Evolutionary conservation across 1,140 invertebrate species (phyloP).

Genomic region (Theocolax elegans): DNA sequence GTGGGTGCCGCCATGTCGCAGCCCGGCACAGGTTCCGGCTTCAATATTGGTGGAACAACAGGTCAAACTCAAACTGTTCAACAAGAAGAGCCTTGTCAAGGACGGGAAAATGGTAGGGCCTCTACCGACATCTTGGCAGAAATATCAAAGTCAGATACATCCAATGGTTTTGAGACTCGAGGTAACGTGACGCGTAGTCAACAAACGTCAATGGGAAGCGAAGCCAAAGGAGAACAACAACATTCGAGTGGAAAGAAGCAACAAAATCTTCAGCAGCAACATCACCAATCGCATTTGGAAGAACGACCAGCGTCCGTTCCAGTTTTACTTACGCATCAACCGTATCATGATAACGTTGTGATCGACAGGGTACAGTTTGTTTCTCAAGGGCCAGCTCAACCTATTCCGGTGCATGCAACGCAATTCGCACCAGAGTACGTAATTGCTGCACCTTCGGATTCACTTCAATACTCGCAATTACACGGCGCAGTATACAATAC

Average conservation of each 20-base stretch:
- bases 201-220: background rate
- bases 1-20: slow-evolving; percentile 63
- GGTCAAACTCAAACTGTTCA: slow-evolving; percentile 32
- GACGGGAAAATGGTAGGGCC: slow-evolving; percentile 15
- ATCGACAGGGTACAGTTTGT: slow-evolving; percentile 57
- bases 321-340: slow-evolving; percentile 48
- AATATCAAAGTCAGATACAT: slow-evolving; percentile 53
- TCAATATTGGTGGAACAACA: slow-evolving; percentile 48
- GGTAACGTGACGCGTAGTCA: background rate
- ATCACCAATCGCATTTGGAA: slow-evolving; percentile 1
- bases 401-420: slow-evolving; percentile 59
- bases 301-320: slow-evolving; percentile 41
- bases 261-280: background rate
- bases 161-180: slow-evolving; percentile 63
- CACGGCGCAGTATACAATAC: slow-evolving; percentile 42
- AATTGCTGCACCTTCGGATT: slow-evolving; percentile 45
- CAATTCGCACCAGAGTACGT: slow-evolving; percentile 51
- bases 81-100: slow-evolving; percentile 29
- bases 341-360: slow-evolving; percentile 57
- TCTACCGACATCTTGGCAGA: slow-evolving; percentile 42
- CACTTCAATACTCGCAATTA: slow-evolving; percentile 61
- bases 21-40: slow-evolving; percentile 50
- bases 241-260: background rate
- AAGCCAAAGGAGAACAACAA: slow-evolving; percentile 25
- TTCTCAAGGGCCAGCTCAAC: slow-evolving; percentile 57